phyloP scores from a whole-genome alignment of 2,113 vertebrate species.

The Regulus satrapa region DNA sequence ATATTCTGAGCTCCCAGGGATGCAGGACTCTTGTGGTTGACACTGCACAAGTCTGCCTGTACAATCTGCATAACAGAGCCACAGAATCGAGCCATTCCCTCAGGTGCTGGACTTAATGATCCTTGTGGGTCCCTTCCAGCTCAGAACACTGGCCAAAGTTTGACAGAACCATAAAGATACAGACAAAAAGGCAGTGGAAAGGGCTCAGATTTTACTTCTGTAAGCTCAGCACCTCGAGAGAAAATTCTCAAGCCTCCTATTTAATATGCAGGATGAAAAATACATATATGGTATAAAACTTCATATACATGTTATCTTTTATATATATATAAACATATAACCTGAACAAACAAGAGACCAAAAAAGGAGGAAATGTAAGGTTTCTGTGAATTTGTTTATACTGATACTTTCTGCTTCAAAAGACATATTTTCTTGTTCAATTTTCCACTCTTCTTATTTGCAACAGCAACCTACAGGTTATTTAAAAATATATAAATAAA shows the following conservation, averaged over 20 bases:
- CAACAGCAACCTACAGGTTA: neutral
- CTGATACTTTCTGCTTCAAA: neutral
- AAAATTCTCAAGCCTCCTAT: neutral
- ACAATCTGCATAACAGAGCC: neutral
- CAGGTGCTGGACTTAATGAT: neutral
- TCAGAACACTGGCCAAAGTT: neutral
- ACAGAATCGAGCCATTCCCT: rapidly evolving
- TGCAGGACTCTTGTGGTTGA: rapidly evolving
- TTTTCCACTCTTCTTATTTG: neutral
- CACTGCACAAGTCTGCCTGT: neutral
- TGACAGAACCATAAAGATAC: neutral
- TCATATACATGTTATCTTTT: neutral
- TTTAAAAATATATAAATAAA: neutral
- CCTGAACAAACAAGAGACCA: neutral
- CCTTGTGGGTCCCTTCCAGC: neutral
- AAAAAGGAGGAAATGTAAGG: neutral
- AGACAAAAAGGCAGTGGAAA: neutral
- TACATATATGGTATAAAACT: neutral
- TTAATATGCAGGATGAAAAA: neutral
- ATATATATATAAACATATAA: neutral
- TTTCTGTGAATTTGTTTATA: neutral
- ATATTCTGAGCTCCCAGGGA: neutral
- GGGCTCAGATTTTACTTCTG: neutral
- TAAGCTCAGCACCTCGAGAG: neutral
- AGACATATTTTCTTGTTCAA: neutral